Evolutionary conservation across 1,140 invertebrate genomes (phyloP), one percentile per base, ranked within the genome.

Genomic region (Proctacanthus coquilletti): DNA sequence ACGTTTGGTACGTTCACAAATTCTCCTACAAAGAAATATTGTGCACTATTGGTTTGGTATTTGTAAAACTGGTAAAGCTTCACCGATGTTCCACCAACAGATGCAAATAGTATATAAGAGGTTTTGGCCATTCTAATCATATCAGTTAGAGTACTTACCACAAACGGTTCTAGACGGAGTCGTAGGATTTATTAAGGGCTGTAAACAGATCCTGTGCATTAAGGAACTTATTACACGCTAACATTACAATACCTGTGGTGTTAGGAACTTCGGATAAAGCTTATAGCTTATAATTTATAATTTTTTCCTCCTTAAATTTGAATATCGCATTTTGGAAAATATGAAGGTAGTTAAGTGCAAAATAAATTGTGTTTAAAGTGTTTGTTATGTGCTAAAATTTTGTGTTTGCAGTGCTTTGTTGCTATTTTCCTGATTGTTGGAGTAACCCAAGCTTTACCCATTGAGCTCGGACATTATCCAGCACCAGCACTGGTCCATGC

Each of bases 391-490:
- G 23, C 23, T 9, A 13, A 8, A 9, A 27, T 33, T 33, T 40
- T 21, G 5, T 5, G 18, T 35, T 42, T 48, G 36, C 49, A 60
- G 57, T 60, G 48, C 46, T 49, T 57, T 41, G 46, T 57, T 53
- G 56, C 50, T 43, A 54, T 58, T 41, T 49, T 49, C 47, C 44
- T 58, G 40, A 40, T 60, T 30, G 47, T 54, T 35, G 56, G 47
- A 36, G 52, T 47, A 35, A 53, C 48, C 21, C 49, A 56, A 41
- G 57, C 57, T 15, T 44, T 56, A 14, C 57, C 57, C 42, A 51
- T 60, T 36, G 56, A 60, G 44, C 48, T 49, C 41, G 56, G 56
- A 4, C 56, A 60, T 41, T 60, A 60, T 42, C 48, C 42, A 18
- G 50, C 48, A 13, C 46, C 52, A 31, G 17, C 40, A 15, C 19